These are phyloP conservation scores for Sandelia bainsii DNA, from an alignment of 2,797 vertebrate species.

Conservation along the genomic window DNA sequence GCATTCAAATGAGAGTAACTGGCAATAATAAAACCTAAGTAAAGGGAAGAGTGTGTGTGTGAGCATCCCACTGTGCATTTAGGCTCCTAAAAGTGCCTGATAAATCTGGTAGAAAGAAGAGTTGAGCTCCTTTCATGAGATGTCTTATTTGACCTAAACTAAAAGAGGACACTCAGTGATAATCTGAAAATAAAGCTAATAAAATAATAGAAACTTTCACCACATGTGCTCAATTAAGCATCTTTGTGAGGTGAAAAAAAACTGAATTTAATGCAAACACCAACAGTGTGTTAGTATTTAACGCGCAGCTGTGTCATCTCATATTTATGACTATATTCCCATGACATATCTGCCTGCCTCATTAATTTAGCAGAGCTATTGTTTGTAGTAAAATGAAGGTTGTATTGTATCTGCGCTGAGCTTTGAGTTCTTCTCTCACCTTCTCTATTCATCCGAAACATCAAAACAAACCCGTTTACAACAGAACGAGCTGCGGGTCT, in stretches of 20 bases:
- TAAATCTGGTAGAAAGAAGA: neutral
- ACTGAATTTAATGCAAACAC: neutral
- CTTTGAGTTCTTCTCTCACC: conserved; percentile 34
- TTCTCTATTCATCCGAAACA: conserved; percentile 24
- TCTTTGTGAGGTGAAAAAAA: neutral
- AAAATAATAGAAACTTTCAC: neutral
- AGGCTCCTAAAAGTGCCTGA: neutral
- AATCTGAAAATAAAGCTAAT: neutral
- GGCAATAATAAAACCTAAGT: neutral
- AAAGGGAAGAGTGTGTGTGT: neutral
- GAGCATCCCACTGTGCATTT: neutral
- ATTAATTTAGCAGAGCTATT: conserved; percentile 23
- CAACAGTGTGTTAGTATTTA: neutral
- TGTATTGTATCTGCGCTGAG: conserved; percentile 18
- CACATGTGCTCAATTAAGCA: neutral
- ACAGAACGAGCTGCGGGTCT: conserved; percentile 1
- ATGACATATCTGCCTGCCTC: conserved; percentile 12
- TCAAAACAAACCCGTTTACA: conserved; percentile 19
- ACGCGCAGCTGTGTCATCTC: neutral
- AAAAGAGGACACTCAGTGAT: neutral
- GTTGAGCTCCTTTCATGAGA: neutral
- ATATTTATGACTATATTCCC: conserved; percentile 2
- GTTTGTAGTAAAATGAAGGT: conserved; percentile 25
- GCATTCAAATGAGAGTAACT: conserved; percentile 24
- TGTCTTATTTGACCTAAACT: neutral